Evolutionary conservation across 2,113 vertebrate genomes (phyloP).

Genomic region (Callionymus lyra): DNA sequence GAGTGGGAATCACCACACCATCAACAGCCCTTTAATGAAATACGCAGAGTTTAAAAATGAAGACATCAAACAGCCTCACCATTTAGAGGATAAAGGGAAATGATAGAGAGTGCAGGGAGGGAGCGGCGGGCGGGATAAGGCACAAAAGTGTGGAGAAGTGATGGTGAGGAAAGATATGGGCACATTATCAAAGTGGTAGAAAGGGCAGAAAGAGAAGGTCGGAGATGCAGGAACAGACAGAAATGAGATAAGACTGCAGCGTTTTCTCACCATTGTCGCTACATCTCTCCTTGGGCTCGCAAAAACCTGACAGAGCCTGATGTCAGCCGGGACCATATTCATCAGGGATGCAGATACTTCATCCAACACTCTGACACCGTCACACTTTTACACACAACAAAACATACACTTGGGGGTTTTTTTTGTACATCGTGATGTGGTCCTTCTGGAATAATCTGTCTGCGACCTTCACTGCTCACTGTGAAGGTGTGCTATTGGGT

Average conservation of each 20-base stretch:
- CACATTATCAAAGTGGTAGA: conserved; percentile 38
- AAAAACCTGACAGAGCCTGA: conserved; percentile 28
- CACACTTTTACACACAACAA: conserved; percentile 1
- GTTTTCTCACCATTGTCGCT: conserved; percentile 38
- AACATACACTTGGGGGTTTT: conserved; percentile 12
- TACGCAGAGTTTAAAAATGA: conserved; percentile 23
- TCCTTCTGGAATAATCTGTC: too few species aligned
- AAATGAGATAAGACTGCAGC: conserved; percentile 54
- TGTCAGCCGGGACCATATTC: conserved; percentile 37
- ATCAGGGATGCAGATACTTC: conserved; percentile 38
- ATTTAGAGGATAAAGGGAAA: conserved; percentile 33
- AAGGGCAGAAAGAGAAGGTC: conserved; percentile 49
- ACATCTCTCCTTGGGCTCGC: conserved; percentile 42
- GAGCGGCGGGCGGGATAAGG: conserved; percentile 13
- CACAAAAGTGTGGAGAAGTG: conserved; percentile 36
- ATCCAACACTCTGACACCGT: conserved; percentile 5
- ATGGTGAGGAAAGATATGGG: conserved; percentile 49
- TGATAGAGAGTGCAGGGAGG: conserved; percentile 25
- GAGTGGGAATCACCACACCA: too few species aligned
- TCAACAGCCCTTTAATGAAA: too few species aligned
- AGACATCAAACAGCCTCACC: conserved; percentile 47
- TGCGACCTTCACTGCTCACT: too few species aligned
- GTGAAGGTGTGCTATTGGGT: too few species aligned
- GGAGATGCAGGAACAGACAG: conserved; percentile 37
- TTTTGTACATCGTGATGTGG: conserved; percentile 9